A percentile compares a stretch with the other conserved stretches of the same genome.
Conservation (phyloP, 2,797 vertebrate species). For the Gobio occitaniae region DNA sequence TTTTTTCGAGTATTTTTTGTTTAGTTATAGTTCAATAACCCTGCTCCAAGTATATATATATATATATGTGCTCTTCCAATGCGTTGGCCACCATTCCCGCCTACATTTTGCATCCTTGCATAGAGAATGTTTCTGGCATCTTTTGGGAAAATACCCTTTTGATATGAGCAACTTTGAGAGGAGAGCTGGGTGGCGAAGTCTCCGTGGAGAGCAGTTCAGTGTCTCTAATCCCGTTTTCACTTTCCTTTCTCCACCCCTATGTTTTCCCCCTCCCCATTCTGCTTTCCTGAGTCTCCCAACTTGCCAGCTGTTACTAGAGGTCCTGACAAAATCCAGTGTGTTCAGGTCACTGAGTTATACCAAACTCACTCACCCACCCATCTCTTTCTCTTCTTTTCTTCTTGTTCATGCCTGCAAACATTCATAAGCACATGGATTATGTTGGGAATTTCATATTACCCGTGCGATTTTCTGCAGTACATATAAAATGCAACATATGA, state of each 20-base stretch:
- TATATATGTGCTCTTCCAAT: neutral
- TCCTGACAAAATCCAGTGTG: conserved; percentile 91
- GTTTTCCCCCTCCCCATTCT: conserved; percentile 71
- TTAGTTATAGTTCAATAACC: too few relatives aligned
- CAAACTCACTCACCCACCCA: neutral
- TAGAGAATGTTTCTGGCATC: neutral
- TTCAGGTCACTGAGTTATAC: conserved; percentile 77
- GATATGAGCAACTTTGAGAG: neutral
- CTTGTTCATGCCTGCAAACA: neutral
- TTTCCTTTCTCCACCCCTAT: conserved; percentile 66
- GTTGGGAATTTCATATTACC: neutral
- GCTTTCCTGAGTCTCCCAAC: conserved; percentile 81
- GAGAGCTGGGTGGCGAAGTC: neutral
- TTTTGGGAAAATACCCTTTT: neutral
- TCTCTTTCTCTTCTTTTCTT: conserved; percentile 6
- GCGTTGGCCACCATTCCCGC: neutral
- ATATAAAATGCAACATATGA: neutral
- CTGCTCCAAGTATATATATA: too few relatives aligned
- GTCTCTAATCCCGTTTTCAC: conserved; percentile 88
- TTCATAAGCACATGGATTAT: neutral
- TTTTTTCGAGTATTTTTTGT: too few relatives aligned
- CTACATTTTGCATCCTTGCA: neutral
- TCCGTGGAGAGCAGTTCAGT: neutral
- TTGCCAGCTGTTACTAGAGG: conserved; percentile 97
- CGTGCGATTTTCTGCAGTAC: neutral